These are phyloP conservation scores for Prunella himalayana DNA, from an alignment of 2,113 vertebrate genomes.

Conservation along the genomic window DNA sequence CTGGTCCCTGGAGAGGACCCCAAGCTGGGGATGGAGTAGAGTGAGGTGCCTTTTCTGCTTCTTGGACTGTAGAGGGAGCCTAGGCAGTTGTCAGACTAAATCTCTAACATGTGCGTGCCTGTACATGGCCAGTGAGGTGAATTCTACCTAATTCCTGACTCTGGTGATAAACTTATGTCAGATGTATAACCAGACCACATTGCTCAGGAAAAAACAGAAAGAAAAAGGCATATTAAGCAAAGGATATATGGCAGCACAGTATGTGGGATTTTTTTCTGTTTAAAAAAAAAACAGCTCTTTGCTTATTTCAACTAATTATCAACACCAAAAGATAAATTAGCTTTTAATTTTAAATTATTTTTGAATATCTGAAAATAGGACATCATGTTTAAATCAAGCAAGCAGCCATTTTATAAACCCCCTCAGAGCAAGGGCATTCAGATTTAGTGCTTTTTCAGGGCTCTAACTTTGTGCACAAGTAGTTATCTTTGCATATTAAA, in stretches of 20 bases:
- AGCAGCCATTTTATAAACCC: not conserved
- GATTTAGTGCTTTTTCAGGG: not conserved
- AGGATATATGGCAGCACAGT: not conserved
- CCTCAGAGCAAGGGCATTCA: not conserved
- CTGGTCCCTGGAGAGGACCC: not conserved
- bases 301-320: not conserved
- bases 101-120: not conserved
- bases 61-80: not conserved
- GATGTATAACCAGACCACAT: not conserved
- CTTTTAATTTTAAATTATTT: not conserved
- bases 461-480: not conserved
- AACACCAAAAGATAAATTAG: not conserved
- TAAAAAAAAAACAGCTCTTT: not conserved
- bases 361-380: not conserved
- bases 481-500: not conserved
- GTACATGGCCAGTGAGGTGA: not conserved
- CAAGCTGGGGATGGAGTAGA: not conserved
- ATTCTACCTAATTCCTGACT: not conserved
- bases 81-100: not conserved
- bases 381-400: not conserved
- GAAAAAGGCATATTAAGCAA: not conserved
- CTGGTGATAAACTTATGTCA: not conserved
- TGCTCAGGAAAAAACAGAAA: not conserved
- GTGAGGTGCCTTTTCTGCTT: not conserved
- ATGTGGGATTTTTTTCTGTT: not conserved